Evolutionary conservation across 1,140 invertebrate genomes (phyloP).

Genomic region (Atopsyche davidsoni): DNA sequence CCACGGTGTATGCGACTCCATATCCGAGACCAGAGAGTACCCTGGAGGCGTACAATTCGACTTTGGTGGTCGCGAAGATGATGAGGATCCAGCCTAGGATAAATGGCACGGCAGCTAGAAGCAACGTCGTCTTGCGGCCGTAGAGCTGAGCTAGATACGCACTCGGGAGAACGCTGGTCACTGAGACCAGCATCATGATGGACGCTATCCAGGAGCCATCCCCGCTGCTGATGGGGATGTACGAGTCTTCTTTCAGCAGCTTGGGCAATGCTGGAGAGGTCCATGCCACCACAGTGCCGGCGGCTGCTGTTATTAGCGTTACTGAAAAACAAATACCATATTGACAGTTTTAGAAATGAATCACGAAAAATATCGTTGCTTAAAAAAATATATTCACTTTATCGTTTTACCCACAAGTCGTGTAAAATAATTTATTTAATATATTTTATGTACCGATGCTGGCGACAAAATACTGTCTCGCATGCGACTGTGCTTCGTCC

Average conservation of each 20-base stretch:
- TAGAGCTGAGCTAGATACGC: conserved; percentile 46
- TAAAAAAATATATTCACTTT: too few species aligned
- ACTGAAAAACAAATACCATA: conserved; percentile 32
- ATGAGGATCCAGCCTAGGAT: conserved; percentile 61
- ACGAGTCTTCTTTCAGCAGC: conserved; percentile 40
- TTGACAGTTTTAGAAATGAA: too few species aligned
- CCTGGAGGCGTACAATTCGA: conserved; percentile 47
- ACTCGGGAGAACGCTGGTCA: conserved; percentile 41
- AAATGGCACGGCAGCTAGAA: conserved; percentile 54
- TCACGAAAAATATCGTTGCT: too few species aligned
- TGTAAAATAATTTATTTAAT: too few species aligned
- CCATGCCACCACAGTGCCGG: conserved; percentile 50
- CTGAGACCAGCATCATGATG: conserved; percentile 46
- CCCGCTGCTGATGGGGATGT: conserved; percentile 46
- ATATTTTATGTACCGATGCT: too few species aligned
- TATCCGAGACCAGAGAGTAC: conserved; percentile 61
- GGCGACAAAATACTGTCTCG: too few species aligned
- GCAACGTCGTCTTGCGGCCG: conserved; percentile 62
- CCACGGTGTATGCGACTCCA: conserved; percentile 57
- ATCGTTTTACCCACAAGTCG: too few species aligned
- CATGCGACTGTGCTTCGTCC: too few species aligned
- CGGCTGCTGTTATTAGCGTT: conserved; percentile 45
- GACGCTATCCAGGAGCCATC: conserved; percentile 60
- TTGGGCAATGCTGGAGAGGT: conserved; percentile 52
- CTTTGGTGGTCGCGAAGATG: conserved; percentile 45